Evolutionary conservation across 35 echinoderm and acorn worm genomes (phyloP).

Genomic region (Patiria miniata): DNA sequence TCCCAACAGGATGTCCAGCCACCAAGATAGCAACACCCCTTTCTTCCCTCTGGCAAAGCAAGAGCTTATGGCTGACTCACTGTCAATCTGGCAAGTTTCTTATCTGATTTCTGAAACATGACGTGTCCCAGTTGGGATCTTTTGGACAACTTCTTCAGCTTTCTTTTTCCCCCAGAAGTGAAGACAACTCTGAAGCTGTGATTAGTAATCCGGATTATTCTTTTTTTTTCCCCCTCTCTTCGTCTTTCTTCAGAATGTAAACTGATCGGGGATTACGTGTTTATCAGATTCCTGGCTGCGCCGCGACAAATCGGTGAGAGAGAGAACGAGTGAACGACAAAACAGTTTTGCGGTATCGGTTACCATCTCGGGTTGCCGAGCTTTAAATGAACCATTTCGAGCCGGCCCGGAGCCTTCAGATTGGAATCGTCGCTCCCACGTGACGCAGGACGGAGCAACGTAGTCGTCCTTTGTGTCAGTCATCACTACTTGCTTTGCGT

Average conservation of each 20-base stretch:
- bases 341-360: no score
- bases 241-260: neutral
- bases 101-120: neutral
- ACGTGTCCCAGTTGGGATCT: neutral
- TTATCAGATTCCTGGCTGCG: neutral
- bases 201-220: neutral
- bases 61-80: slow-evolving; percentile 12
- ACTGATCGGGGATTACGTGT: neutral
- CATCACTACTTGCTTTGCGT: no score
- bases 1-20: neutral
- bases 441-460: no score
- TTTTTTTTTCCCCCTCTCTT: neutral
- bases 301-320: neutral
- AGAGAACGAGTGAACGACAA: no score
- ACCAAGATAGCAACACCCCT: neutral
- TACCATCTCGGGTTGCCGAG: no score
- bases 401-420: no score
- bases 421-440: no score
- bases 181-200: neutral
- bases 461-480: no score
- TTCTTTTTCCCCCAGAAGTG: neutral
- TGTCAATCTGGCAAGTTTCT: neutral
- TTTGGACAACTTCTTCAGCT: neutral
- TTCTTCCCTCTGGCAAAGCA: slow-evolving; percentile 6
- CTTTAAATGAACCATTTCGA: no score